A percentile compares a stretch with the other conserved stretches of the same genome.
Evolutionary conservation across 2,113 vertebrate genomes (phyloP).

Genomic region (Prionailurus bengalensis): DNA sequence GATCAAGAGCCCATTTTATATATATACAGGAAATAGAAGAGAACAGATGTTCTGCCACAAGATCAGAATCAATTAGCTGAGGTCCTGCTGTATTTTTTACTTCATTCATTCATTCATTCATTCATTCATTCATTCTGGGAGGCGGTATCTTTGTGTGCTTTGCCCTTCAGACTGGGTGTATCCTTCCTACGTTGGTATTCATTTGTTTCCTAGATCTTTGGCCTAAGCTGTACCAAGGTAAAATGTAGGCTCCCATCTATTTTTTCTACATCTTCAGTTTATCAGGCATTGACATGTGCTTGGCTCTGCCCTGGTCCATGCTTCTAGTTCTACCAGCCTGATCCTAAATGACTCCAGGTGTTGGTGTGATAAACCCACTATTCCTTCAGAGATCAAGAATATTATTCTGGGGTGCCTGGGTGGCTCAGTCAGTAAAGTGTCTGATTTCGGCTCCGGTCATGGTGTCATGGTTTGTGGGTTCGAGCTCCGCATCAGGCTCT

Average conservation of each 20-base stretch:
- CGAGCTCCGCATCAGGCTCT: too few species aligned
- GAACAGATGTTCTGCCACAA: not conserved
- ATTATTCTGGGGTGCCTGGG: not conserved
- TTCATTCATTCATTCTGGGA: not conserved
- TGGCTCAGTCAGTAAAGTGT: too few species aligned
- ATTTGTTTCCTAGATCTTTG: not conserved
- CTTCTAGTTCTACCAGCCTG: not conserved
- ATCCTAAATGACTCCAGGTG: not conserved
- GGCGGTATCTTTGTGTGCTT: not conserved
- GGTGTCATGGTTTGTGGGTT: too few species aligned
- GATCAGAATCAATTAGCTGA: not conserved
- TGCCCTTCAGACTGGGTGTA: not conserved
- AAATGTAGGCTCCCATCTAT: not conserved
- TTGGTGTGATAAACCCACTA: not conserved
- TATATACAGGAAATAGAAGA: conserved; percentile 1
- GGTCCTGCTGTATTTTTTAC: not conserved
- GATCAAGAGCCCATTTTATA: not conserved
- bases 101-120: not conserved
- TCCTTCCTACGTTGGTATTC: not conserved
- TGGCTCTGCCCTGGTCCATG: not conserved
- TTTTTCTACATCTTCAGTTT: conserved; percentile 16
- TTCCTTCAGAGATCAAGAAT: not conserved
- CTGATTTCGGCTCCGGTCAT: too few species aligned
- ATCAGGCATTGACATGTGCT: not conserved
- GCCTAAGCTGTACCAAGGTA: not conserved